Conservation (phyloP, 2,113 vertebrate genomes). For the Rostratula benghalensis region DNA sequence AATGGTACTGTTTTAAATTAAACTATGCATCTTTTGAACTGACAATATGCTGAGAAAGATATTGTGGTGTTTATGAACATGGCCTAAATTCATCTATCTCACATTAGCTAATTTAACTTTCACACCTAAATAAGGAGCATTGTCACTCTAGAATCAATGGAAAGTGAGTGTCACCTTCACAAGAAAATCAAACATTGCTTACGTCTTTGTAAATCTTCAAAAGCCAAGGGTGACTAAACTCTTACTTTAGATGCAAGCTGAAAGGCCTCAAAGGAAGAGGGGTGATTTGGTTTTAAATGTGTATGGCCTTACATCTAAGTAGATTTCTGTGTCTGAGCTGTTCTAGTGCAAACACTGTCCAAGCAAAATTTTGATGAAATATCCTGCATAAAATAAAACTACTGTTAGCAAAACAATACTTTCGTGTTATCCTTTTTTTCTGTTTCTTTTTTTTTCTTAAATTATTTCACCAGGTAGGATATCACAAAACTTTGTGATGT, state of each 20-base stretch:
- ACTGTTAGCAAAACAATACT: background rate
- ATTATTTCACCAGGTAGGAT: background rate
- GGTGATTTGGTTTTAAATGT: background rate
- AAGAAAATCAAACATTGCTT: background rate
- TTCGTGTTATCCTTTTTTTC: background rate
- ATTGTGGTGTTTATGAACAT: background rate
- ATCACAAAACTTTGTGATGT: background rate
- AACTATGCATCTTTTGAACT: background rate
- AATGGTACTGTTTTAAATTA: constrained; percentile 25
- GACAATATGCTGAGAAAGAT: background rate
- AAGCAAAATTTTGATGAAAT: background rate
- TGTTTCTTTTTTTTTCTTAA: background rate
- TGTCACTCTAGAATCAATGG: background rate
- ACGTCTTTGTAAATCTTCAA: background rate
- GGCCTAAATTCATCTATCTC: background rate
- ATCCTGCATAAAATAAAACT: constrained; percentile 27
- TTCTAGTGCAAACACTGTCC: background rate
- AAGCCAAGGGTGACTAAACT: background rate
- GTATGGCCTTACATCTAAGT: background rate
- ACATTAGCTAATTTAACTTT: background rate
- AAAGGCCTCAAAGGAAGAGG: background rate
- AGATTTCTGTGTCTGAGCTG: background rate
- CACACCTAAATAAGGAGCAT: background rate
- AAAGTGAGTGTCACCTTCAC: background rate
- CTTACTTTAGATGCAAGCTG: background rate